Percentiles rank a stretch among this genome's conserved stretches.
These are phyloP conservation scores for Drosophila orena DNA, from an alignment of 1,140 invertebrate species.

Conservation along the genomic window DNA sequence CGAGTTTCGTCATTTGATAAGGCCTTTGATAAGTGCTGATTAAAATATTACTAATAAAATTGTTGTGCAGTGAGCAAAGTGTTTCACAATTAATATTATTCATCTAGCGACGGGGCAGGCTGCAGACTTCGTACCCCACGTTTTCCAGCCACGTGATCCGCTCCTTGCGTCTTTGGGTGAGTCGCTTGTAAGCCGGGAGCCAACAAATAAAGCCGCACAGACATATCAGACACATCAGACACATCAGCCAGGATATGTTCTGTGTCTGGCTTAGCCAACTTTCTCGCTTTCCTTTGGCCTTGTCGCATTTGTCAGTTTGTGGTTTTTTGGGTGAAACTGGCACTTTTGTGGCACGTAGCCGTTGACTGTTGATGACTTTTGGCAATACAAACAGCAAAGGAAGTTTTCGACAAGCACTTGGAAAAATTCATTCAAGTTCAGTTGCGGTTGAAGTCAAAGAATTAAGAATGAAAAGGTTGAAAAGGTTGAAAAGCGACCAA, in stretches of 20 bases:
- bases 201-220: conserved; percentile 16
- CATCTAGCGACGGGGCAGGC: too few relatives aligned
- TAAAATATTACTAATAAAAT: background rate
- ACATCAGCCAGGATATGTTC: conserved; percentile 10
- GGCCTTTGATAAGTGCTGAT: conserved; percentile 3
- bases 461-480: too few relatives aligned
- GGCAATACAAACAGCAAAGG: conserved; percentile 33
- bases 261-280: conserved; percentile 16
- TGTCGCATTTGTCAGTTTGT: conserved; percentile 38
- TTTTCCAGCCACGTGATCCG: background rate
- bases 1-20: conserved; percentile 9
- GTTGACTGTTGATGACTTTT: conserved; percentile 48
- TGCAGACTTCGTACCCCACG: background rate
- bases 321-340: conserved; percentile 15
- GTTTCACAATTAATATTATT: too few relatives aligned
- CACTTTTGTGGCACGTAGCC: conserved; percentile 18
- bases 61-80: too few relatives aligned
- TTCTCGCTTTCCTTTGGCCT: conserved; percentile 1
- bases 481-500: too few relatives aligned
- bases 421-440: background rate
- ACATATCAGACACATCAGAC: conserved; percentile 38
- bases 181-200: background rate
- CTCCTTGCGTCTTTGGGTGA: background rate
- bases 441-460: background rate
- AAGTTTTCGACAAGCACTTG: conserved; percentile 30